phyloP scores from a whole-genome alignment of 2,113 vertebrate species.

The Callipepla californica region DNA sequence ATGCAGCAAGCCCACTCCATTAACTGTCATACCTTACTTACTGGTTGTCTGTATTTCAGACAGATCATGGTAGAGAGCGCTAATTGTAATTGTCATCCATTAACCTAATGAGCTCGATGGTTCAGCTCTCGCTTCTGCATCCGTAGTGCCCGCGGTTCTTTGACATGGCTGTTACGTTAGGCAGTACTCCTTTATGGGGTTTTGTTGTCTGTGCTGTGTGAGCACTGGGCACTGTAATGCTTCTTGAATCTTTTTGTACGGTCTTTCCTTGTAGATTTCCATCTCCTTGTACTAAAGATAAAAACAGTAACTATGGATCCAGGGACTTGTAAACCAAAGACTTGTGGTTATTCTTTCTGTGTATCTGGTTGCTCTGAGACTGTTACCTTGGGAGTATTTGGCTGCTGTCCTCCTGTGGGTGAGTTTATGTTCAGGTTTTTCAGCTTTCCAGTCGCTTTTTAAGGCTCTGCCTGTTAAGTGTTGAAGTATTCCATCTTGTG shows the following conservation, averaged over 20 bases:
- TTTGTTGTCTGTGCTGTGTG: neutral
- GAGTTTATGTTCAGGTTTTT: conserved; percentile 13
- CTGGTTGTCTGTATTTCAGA: conserved; percentile 1
- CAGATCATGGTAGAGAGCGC: neutral
- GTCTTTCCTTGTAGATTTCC: neutral
- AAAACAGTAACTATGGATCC: neutral
- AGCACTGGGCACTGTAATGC: neutral
- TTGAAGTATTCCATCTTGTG: neutral
- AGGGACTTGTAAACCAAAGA: neutral
- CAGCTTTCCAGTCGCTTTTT: neutral
- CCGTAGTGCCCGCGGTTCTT: neutral
- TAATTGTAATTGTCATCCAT: neutral
- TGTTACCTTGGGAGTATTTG: conserved; percentile 23
- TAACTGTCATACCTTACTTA: neutral
- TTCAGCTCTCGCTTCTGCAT: neutral
- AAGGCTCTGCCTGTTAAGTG: neutral
- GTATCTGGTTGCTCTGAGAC: neutral
- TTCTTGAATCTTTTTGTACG: neutral
- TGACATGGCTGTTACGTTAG: neutral
- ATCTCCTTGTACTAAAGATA: neutral
- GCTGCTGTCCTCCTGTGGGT: neutral
- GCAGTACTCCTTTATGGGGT: neutral
- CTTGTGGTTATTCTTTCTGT: neutral
- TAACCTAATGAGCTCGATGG: neutral
- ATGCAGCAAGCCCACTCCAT: neutral